Evolutionary conservation across 2,113 vertebrate genomes (phyloP).

Genomic region (Callionymus lyra): DNA sequence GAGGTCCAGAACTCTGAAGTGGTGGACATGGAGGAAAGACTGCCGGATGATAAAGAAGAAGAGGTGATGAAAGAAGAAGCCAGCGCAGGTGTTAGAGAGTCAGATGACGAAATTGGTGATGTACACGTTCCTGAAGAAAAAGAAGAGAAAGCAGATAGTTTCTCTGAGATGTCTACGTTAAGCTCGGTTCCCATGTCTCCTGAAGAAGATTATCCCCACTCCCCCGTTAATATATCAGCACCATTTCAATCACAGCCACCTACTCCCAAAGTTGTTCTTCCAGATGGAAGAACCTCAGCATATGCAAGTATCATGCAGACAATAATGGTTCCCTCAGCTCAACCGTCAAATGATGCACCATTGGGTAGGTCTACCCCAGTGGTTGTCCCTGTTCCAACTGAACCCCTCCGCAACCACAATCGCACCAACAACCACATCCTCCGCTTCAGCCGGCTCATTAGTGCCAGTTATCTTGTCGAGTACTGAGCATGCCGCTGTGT

Average conservation of each 20-base stretch:
- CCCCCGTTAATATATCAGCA: slow-evolving; percentile 29
- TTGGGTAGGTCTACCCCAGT: slow-evolving; percentile 26
- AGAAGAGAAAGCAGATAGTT: slow-evolving; percentile 28
- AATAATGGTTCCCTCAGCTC: slow-evolving; percentile 66
- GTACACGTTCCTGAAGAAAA: slow-evolving; percentile 15
- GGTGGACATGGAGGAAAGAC: slow-evolving; percentile 38
- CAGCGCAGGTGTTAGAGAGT: slow-evolving; percentile 19
- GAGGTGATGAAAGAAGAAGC: slow-evolving; percentile 40
- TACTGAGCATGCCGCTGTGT: slow-evolving; percentile 70
- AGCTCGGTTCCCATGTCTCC: slow-evolving; percentile 44
- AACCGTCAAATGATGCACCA: slow-evolving; percentile 22
- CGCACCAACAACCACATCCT: slow-evolving; percentile 7
- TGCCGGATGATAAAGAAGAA: slow-evolving; percentile 29
- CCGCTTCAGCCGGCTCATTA: slow-evolving; percentile 18
- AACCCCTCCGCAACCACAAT: slow-evolving; percentile 5
- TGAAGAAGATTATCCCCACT: slow-evolving; percentile 29
- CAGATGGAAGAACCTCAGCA: slow-evolving; percentile 69
- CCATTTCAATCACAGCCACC: slow-evolving; percentile 36
- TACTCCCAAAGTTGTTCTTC: slow-evolving; percentile 55
- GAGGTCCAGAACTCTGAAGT: slow-evolving; percentile 29
- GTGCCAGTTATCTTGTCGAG: slow-evolving; percentile 31
- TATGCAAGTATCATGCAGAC: slow-evolving; percentile 89
- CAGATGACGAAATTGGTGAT: slow-evolving; percentile 24
- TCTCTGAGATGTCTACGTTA: slow-evolving; percentile 50
- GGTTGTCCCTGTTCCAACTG: slow-evolving; percentile 10